Conservation (phyloP, 1,140 invertebrate species). For the Acarapis woodi region DNA sequence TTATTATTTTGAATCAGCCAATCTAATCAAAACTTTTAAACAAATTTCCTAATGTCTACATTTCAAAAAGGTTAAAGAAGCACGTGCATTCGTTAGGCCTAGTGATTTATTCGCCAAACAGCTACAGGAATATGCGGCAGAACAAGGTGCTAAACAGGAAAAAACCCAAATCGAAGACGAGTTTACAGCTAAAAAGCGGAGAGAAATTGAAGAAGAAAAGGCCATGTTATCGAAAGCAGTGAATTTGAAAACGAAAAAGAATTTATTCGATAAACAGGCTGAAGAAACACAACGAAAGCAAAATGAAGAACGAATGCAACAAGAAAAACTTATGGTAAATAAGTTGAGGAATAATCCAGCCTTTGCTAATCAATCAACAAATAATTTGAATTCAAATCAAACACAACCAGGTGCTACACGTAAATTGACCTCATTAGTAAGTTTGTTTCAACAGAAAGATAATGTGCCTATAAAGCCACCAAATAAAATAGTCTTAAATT, state of each 20-base stretch:
- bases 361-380: too few relatives aligned
- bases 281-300: too few relatives aligned
- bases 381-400: too few relatives aligned
- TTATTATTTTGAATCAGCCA: not conserved
- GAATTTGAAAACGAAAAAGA: constrained; percentile 1
- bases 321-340: too few relatives aligned
- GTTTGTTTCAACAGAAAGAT: too few relatives aligned
- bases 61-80: constrained; percentile 25
- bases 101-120: constrained; percentile 47
- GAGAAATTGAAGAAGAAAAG: constrained; percentile 23
- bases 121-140: constrained; percentile 19
- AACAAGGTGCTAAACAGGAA: constrained; percentile 9
- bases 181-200: constrained; percentile 16
- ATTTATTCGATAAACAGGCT: too few relatives aligned
- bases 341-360: too few relatives aligned
- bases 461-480: too few relatives aligned
- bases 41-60: not conserved
- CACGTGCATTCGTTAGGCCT: constrained; percentile 33
- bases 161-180: constrained; percentile 8
- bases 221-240: constrained; percentile 11
- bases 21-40: not conserved
- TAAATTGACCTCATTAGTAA: not conserved
- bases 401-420: too few relatives aligned
- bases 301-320: too few relatives aligned
- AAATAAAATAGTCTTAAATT: too few relatives aligned